phyloP scores from a whole-genome alignment of 2,888 invertebrate genomes.

The Morpho helenor region DNA sequence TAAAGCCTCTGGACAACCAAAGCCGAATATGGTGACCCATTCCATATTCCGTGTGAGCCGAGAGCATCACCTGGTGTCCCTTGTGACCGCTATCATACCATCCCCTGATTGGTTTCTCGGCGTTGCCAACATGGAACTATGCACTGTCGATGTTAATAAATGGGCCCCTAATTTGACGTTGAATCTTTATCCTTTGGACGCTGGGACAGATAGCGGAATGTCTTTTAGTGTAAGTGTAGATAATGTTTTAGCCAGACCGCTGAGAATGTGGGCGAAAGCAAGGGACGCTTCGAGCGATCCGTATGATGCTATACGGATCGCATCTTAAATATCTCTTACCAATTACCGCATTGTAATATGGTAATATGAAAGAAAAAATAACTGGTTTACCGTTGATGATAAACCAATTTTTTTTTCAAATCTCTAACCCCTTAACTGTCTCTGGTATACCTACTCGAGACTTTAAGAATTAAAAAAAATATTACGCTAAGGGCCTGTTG shows the following conservation, averaged over 20 bases:
- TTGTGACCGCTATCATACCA: conserved; percentile 60
- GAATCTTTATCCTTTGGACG: conserved; percentile 96
- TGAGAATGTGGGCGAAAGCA: too few relatives aligned
- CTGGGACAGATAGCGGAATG: conserved; percentile 95
- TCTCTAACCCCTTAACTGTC: too few relatives aligned
- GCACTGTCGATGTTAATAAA: conserved; percentile 82
- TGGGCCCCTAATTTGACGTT: conserved; percentile 91
- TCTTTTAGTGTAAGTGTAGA: conserved; percentile 86
- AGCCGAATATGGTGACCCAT: conserved; percentile 47
- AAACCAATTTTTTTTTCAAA: too few relatives aligned
- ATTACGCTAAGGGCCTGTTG: too few relatives aligned
- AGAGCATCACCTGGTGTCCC: conserved; percentile 56
- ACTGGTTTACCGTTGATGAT: too few relatives aligned
- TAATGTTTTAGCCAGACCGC: background rate
- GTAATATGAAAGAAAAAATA: too few relatives aligned
- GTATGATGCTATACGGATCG: too few relatives aligned
- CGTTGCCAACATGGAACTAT: conserved; percentile 92
- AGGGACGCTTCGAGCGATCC: too few relatives aligned
- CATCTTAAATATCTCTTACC: too few relatives aligned
- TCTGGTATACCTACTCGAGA: too few relatives aligned
- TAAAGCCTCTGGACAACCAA: conserved; percentile 56
- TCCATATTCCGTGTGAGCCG: conserved; percentile 56
- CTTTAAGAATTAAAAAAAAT: too few relatives aligned
- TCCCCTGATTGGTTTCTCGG: conserved; percentile 99
- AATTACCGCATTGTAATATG: too few relatives aligned